A percentile compares a stretch with the other conserved stretches of the same genome.
These are phyloP conservation scores for Bos taurus DNA, from an alignment of 2,113 vertebrate genomes.

Conservation along the genomic window DNA sequence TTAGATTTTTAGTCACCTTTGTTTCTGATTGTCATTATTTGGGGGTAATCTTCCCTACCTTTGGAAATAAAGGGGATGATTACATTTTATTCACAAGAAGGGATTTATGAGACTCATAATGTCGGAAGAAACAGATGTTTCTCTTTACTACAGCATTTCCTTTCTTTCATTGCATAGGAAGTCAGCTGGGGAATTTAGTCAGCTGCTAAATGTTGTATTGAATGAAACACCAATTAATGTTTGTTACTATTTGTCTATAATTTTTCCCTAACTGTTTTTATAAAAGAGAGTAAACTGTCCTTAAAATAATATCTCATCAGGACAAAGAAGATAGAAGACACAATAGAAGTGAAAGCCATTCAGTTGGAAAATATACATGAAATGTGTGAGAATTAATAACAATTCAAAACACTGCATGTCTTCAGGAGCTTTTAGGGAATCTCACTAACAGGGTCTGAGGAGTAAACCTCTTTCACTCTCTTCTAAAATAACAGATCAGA, in stretches of 20 bases:
- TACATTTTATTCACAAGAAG: conserved; percentile 80
- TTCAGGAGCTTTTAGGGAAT: not conserved
- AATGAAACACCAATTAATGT: conserved; percentile 73
- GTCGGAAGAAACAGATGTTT: conserved; percentile 81
- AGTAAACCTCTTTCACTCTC: not conserved
- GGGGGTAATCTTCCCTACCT: conserved; percentile 70
- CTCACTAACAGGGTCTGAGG: not conserved
- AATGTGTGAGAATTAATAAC: conserved; percentile 51
- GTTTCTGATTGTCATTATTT: conserved; percentile 79
- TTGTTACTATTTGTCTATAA: conserved; percentile 79
- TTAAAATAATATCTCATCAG: conserved; percentile 76
- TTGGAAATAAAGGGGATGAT: conserved; percentile 82
- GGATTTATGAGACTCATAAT: conserved; percentile 77
- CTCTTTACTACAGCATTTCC: conserved; percentile 65
- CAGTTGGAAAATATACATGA: conserved; percentile 60
- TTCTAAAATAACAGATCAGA: not conserved
- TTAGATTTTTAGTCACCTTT: conserved; percentile 74
- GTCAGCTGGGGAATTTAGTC: conserved; percentile 72
- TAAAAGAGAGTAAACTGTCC: conserved; percentile 47
- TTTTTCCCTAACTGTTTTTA: conserved; percentile 77
- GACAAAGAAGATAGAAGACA: conserved; percentile 63
- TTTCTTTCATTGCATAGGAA: conserved; percentile 68
- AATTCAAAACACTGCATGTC: not conserved
- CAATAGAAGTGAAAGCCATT: conserved; percentile 67
- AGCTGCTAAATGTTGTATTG: conserved; percentile 64